Evolutionary conservation across 1,140 invertebrate genomes (phyloP), one percentile per base, ranked within the genome.

Genomic region (Drosophila virilis): DNA sequence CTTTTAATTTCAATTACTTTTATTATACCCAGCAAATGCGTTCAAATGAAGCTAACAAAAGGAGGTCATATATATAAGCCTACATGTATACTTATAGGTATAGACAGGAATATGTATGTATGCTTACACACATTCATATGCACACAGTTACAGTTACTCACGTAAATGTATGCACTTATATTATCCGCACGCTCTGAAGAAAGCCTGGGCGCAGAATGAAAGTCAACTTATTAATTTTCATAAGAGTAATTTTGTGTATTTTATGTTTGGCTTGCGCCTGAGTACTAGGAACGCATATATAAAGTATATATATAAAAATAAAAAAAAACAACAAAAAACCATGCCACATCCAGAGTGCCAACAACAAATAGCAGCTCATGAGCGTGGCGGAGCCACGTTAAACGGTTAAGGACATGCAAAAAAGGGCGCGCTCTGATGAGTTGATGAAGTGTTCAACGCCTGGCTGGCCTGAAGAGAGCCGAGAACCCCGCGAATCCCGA

Each of bases 1-100:
- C 85, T 90, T 90, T 90, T 90, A 90, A 90, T 90, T 90, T 90
- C 85, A 90, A 90, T 90, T 90, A 90, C 86, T 79, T 90, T 90
- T 90, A 90, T 85, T 90, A 82, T 78, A 77, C 74, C 60, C 43
- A 74, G 60, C 77, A 89, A 89, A 90, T 80, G 85, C 68, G 85
- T 71, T 80, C 77, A 90, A 90, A 90, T 89, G 84, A 90, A 81
- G 84, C 78, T 75, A 81, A 77, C 22, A 28, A 77, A 68, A 74
- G 74, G 80, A 74, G 57, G 50, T 54, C 42, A 55, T 13, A 59
- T 48, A 66, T 33, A 61, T 37, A 55, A 60, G 52, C 13, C 57
- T 45, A 59, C 58, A 72, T 74, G 50, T 69, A 58, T 65, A 67
- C 38, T 73, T 40, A 65, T 35, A 10, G 13, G 8, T 54, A 61